Percentiles rank a stretch among this genome's conserved stretches.
These are phyloP conservation scores for Sylvia atricapilla DNA, from an alignment of 2,113 vertebrate genomes.

Conservation along the genomic window DNA sequence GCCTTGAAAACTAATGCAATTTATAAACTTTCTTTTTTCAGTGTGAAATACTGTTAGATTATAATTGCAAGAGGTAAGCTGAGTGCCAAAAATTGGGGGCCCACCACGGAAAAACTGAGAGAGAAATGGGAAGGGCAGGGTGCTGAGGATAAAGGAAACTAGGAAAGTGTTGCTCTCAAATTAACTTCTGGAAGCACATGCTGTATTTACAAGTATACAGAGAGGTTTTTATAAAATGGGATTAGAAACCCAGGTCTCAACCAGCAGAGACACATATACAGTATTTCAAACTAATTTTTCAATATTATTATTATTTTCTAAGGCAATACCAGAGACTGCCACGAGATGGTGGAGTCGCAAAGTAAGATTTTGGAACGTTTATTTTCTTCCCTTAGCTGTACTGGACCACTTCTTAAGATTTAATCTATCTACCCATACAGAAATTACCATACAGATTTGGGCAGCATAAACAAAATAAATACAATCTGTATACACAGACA, in stretches of 20 bases:
- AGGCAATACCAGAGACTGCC: not conserved
- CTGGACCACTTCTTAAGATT: not conserved
- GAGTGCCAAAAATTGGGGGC: not conserved
- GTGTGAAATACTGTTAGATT: not conserved
- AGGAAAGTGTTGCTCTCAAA: not conserved
- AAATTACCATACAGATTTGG: not conserved
- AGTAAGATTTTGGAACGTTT: not conserved
- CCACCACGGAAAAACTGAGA: not conserved
- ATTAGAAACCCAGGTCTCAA: not conserved
- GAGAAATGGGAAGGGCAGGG: not conserved
- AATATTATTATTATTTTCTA: not conserved
- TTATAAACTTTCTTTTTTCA: not conserved
- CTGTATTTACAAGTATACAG: not conserved
- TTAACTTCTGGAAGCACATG: not conserved
- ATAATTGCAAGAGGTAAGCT: rapidly evolving
- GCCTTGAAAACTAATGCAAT: not conserved
- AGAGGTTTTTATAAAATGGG: not conserved
- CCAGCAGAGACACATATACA: not conserved
- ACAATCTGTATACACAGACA: not conserved
- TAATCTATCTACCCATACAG: not conserved
- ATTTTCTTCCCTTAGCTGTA: not conserved
- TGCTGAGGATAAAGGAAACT: not conserved
- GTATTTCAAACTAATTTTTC: not conserved
- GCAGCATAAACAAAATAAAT: not conserved
- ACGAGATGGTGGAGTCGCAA: slow-evolving; percentile 37